These are phyloP conservation scores for Fragum sueziense DNA, from an alignment of 2,888 invertebrate genomes.

Conservation along the genomic window DNA sequence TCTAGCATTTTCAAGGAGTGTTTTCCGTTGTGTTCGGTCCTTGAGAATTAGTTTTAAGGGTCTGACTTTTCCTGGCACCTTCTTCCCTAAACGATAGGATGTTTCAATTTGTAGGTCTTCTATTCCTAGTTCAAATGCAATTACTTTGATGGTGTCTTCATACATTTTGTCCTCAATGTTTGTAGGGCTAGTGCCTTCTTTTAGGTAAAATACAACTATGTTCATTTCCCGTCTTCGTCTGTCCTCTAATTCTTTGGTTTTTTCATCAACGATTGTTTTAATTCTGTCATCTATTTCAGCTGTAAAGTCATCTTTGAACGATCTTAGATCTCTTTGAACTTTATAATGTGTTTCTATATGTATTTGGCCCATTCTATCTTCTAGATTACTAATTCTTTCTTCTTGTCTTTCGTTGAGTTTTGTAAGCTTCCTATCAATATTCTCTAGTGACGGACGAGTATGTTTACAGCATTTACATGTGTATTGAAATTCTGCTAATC, in stretches of 20 bases:
- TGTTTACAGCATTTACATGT: conserved; percentile 13
- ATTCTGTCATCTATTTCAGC: too few relatives aligned
- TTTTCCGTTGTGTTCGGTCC: neutral
- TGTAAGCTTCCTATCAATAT: neutral
- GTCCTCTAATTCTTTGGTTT: too few relatives aligned
- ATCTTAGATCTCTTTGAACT: neutral
- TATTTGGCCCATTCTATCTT: neutral
- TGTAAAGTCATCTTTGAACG: too few relatives aligned
- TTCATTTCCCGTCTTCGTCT: neutral
- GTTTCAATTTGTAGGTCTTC: neutral
- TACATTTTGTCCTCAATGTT: neutral
- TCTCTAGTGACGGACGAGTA: neutral
- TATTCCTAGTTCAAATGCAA: neutral
- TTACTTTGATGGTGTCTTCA: neutral
- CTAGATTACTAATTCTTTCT: neutral
- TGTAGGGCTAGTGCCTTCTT: neutral
- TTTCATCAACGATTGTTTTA: too few relatives aligned
- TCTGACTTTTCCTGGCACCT: neutral
- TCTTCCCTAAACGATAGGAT: neutral
- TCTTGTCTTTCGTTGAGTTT: conserved; percentile 1
- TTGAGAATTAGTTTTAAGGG: neutral
- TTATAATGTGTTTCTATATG: neutral
- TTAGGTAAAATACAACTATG: neutral
- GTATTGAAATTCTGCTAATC: neutral
- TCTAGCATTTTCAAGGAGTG: neutral